Evolutionary conservation across 2,113 vertebrate species (phyloP).

Genomic region (Poicephalus gulielmi): DNA sequence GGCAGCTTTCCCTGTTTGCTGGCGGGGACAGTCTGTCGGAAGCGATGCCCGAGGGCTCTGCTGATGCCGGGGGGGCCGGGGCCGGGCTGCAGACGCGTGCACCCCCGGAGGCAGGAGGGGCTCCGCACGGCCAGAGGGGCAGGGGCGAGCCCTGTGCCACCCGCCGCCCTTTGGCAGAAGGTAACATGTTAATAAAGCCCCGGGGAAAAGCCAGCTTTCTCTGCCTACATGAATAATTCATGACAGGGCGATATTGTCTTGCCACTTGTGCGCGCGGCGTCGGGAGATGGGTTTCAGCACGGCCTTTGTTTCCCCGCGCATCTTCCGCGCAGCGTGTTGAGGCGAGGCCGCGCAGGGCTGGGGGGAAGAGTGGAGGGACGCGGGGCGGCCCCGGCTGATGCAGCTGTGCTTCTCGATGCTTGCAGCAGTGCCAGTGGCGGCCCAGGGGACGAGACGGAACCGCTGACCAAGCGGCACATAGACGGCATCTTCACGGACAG

Average conservation of each 20-base stretch:
- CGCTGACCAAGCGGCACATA: slow-evolving; percentile 94
- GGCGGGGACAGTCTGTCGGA: background rate
- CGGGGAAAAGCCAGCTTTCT: slow-evolving; percentile 63
- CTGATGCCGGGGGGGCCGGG: background rate
- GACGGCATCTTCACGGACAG: slow-evolving; percentile 99
- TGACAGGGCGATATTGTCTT: slow-evolving; percentile 67
- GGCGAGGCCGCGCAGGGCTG: background rate
- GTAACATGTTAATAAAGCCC: slow-evolving; percentile 73
- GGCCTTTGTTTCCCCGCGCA: slow-evolving; percentile 30
- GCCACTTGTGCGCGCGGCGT: slow-evolving; percentile 49
- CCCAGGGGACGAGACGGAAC: slow-evolving; percentile 86
- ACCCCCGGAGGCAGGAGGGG: background rate
- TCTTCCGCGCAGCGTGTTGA: slow-evolving; percentile 25
- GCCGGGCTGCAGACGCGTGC: background rate
- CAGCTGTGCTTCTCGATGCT: slow-evolving; percentile 38
- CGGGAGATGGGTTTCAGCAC: background rate
- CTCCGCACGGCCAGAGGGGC: background rate
- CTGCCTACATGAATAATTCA: slow-evolving; percentile 84
- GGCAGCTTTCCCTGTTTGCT: background rate
- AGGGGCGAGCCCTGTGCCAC: background rate
- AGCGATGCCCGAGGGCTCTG: background rate
- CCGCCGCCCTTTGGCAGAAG: slow-evolving; percentile 56
- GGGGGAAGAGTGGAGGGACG: background rate
- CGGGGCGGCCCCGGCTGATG: slow-evolving; percentile 6
- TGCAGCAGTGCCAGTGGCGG: slow-evolving; percentile 75